These are phyloP conservation scores for Lasioglossum vierecki DNA, from an alignment of 2,888 invertebrate species.

Conservation along the genomic window DNA sequence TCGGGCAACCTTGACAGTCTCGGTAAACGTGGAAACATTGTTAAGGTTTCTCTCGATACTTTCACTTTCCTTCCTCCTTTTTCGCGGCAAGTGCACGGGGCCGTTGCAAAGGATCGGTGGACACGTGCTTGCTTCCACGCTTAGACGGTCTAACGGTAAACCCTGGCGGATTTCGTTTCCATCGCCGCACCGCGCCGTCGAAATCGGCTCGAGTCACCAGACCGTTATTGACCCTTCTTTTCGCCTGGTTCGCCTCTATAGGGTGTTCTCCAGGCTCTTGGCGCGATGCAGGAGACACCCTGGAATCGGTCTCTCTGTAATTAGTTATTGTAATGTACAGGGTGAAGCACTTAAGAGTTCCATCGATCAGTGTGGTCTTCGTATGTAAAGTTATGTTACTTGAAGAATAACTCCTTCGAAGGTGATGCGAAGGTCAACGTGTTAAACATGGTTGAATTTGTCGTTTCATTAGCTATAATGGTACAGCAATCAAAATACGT, in stretches of 20 bases:
- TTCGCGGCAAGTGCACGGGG: constrained; percentile 58
- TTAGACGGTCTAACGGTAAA: constrained; percentile 50
- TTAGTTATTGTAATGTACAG: too few relatives aligned
- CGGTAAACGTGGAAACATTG: constrained; percentile 69
- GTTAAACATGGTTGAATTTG: too few relatives aligned
- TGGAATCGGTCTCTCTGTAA: too few relatives aligned
- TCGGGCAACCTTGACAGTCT: constrained; percentile 67
- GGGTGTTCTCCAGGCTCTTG: constrained; percentile 1
- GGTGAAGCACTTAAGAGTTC: too few relatives aligned
- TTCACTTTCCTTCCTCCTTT: constrained; percentile 69
- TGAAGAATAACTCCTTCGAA: too few relatives aligned
- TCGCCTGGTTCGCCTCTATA: background rate
- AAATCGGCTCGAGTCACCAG: constrained; percentile 6
- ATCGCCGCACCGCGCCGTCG: constrained; percentile 9
- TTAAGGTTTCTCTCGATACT: constrained; percentile 66
- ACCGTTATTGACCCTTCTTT: constrained; percentile 19
- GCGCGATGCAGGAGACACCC: background rate
- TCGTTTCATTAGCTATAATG: too few relatives aligned
- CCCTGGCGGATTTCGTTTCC: constrained; percentile 22
- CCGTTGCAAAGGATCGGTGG: constrained; percentile 33
- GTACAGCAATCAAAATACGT: too few relatives aligned
- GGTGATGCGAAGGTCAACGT: too few relatives aligned
- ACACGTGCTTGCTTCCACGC: constrained; percentile 46
- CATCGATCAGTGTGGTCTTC: too few relatives aligned
- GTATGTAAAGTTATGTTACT: too few relatives aligned